Percentiles rank a stretch among this genome's conserved stretches.
phyloP scores from a whole-genome alignment of 2,113 vertebrate species.

The Puffinus mauretanicus region DNA sequence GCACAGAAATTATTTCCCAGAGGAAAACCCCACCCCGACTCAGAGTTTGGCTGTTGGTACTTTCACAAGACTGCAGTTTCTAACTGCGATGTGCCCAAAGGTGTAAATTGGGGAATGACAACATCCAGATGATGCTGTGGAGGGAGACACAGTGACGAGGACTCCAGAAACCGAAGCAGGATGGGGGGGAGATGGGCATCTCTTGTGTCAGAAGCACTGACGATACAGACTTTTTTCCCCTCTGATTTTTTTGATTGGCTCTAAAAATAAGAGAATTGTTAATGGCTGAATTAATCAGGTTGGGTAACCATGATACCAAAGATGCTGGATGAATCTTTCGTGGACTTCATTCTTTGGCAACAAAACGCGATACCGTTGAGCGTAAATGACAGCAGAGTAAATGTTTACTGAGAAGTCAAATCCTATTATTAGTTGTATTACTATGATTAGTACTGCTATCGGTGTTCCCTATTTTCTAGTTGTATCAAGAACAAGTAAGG shows the following conservation, averaged over 20 bases:
- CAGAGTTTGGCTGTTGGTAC: background rate
- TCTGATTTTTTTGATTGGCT: background rate
- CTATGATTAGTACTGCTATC: background rate
- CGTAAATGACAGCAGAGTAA: background rate
- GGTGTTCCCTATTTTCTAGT: background rate
- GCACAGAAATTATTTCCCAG: background rate
- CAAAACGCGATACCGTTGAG: background rate
- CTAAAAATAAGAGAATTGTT: background rate
- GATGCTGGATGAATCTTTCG: background rate
- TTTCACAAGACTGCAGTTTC: background rate
- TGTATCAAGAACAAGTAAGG: background rate
- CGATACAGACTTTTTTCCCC: background rate
- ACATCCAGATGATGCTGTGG: background rate
- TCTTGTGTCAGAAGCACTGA: background rate
- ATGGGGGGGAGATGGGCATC: background rate
- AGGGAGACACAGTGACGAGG: too few relatives aligned
- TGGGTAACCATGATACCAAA: background rate
- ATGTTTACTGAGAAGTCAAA: background rate
- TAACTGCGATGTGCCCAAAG: too few relatives aligned
- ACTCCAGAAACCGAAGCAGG: background rate
- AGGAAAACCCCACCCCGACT: background rate
- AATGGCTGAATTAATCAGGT: background rate
- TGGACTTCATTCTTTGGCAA: background rate
- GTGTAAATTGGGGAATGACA: fast-evolving
- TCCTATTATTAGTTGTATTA: background rate